Evolutionary conservation across 1,140 invertebrate genomes (phyloP).

Genomic region (Drepana arcuata): DNA sequence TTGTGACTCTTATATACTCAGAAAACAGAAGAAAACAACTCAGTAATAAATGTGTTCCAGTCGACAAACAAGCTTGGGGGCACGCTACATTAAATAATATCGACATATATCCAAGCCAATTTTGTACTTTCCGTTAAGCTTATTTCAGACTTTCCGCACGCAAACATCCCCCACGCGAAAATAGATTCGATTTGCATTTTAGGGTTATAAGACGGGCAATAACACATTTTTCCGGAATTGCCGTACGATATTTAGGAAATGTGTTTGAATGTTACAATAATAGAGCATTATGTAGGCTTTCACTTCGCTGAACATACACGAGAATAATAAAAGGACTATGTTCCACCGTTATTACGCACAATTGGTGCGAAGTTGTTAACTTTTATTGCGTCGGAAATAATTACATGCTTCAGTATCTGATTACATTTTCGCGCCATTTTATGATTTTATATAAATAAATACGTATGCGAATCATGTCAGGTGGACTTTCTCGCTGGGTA

Average conservation of each 20-base stretch:
- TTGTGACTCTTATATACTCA: not conserved
- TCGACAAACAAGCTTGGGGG: constrained; percentile 36
- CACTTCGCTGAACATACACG: too few species aligned
- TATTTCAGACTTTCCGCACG: constrained; percentile 40
- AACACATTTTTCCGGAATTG: constrained; percentile 22
- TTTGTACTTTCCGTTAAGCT: constrained; percentile 48
- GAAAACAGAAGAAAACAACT: constrained; percentile 22
- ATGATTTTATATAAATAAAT: too few species aligned
- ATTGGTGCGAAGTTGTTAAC: too few species aligned
- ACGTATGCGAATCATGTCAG: too few species aligned
- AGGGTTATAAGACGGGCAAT: constrained; percentile 27
- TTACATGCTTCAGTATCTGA: too few species aligned
- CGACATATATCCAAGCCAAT: constrained; percentile 55
- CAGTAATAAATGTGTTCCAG: constrained; percentile 43
- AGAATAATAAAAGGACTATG: too few species aligned
- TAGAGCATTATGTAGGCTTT: too few species aligned
- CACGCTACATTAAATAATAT: constrained; percentile 51
- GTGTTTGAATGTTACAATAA: constrained; percentile 1
- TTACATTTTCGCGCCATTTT: too few species aligned
- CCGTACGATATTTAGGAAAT: constrained; percentile 13
- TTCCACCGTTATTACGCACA: too few species aligned
- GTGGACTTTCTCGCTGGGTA: too few species aligned
- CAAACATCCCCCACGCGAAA: constrained; percentile 38
- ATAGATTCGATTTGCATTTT: constrained; percentile 41
- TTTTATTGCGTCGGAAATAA: too few species aligned